A percentile compares a stretch with the other conserved stretches of the same genome.
Conservation (phyloP, 1,140 invertebrate genomes). For the Zaprionus gabonicus region DNA sequence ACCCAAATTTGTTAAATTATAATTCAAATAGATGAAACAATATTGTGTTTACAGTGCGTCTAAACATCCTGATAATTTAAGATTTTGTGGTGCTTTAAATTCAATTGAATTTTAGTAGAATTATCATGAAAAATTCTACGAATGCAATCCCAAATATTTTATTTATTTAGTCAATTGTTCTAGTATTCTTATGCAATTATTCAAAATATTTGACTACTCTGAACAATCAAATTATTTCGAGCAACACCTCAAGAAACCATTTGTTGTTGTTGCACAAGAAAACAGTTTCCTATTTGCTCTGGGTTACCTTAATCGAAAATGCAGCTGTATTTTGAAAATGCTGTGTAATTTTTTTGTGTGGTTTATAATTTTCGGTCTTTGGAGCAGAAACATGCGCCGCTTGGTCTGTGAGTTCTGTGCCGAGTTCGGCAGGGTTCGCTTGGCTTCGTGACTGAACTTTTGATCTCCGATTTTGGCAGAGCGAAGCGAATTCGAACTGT, state of each 20-base stretch:
- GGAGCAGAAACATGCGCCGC: constrained; percentile 46
- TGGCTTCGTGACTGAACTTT: constrained; percentile 76
- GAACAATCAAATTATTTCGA: background rate
- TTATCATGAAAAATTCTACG: background rate
- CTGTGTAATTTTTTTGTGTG: constrained; percentile 35
- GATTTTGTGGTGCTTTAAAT: too few relatives aligned
- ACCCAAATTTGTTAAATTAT: background rate
- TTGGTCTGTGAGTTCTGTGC: constrained; percentile 65
- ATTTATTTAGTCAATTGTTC: background rate
- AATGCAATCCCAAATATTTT: background rate
- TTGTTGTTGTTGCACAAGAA: constrained; percentile 7
- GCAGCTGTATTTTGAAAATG: constrained; percentile 38
- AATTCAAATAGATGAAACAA: too few relatives aligned
- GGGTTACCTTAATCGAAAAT: constrained; percentile 20
- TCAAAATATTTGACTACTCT: background rate
- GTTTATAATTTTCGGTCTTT: constrained; percentile 25
- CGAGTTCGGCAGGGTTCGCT: constrained; percentile 33
- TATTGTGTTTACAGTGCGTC: too few relatives aligned
- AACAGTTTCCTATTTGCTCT: background rate
- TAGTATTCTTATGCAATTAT: background rate
- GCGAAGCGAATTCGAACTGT: constrained; percentile 48
- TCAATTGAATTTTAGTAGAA: background rate
- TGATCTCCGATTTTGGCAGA: constrained; percentile 66
- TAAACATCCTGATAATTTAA: too few relatives aligned
- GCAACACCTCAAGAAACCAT: background rate